Percentiles rank a stretch among this genome's conserved stretches.
phyloP scores from a whole-genome alignment of 2,113 vertebrate species.

The Alligator sinensis region DNA sequence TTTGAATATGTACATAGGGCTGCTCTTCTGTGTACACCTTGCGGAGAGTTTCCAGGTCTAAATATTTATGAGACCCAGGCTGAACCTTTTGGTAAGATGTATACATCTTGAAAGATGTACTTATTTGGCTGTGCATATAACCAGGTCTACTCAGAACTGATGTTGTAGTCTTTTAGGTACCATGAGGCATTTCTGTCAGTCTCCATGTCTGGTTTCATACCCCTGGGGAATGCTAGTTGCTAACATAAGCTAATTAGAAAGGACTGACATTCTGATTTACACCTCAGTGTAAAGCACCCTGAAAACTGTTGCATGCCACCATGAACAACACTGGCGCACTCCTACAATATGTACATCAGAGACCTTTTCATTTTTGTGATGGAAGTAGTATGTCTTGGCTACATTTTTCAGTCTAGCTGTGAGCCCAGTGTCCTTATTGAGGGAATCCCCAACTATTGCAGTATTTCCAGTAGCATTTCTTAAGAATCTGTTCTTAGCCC shows the following conservation, averaged over 20 bases:
- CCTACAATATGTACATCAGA: neutral
- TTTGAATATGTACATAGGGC: too few relatives aligned
- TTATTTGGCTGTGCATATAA: neutral
- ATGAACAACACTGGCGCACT: neutral
- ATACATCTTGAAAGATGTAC: neutral
- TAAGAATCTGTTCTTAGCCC: neutral
- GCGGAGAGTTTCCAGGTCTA: neutral
- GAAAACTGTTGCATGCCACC: neutral
- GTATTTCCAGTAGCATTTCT: neutral
- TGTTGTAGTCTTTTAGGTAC: neutral
- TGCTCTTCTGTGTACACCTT: neutral
- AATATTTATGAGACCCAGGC: neutral
- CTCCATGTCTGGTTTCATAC: neutral
- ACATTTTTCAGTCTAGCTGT: neutral
- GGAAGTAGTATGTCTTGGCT: too few relatives aligned
- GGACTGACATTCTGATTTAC: neutral
- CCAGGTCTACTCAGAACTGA: neutral
- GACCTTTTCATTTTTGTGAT: neutral
- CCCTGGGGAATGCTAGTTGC: neutral
- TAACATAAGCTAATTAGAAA: neutral
- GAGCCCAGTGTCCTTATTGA: neutral
- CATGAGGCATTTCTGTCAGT: neutral
- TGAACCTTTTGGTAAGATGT: neutral
- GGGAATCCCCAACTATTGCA: neutral
- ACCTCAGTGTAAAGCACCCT: neutral